Conservation (phyloP, 30 jellyfish, hydroid and myxozoan species). For the Aurelia sp. region DNA sequence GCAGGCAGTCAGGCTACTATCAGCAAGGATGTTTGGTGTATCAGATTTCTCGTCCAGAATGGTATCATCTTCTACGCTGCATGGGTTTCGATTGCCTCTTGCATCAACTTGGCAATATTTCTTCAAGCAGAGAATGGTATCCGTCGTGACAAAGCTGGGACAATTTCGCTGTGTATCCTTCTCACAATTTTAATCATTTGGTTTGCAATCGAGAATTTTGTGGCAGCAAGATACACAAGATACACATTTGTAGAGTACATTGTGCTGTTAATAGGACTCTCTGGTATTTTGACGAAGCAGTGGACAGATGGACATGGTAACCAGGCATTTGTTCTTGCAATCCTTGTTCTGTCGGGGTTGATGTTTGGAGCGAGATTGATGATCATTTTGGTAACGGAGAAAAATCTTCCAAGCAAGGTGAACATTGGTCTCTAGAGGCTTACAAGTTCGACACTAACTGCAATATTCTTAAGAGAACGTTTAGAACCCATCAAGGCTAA, state of each 20-base stretch:
- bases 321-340: conserved; percentile 46
- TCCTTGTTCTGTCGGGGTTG: conserved; percentile 23
- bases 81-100: conserved; percentile 62
- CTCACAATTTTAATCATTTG: conserved; percentile 31
- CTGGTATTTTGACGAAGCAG: conserved; percentile 43
- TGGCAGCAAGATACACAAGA: background rate
- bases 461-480: too few species aligned
- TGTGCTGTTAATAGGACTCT: conserved; percentile 42
- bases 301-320: conserved; percentile 71
- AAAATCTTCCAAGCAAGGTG: too few species aligned
- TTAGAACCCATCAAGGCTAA: too few species aligned
- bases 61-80: conserved; percentile 60
- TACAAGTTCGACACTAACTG: too few species aligned
- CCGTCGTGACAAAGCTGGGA: conserved; percentile 20
- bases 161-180: conserved; percentile 51
- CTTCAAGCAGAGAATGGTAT: conserved; percentile 13
- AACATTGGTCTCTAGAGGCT: too few species aligned
- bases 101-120: conserved; percentile 59
- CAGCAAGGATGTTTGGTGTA: conserved; percentile 48
- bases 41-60: conserved; percentile 31
- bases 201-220: conserved; percentile 65
- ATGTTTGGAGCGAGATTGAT: conserved; percentile 25
- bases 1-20: conserved; percentile 14
- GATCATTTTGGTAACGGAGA: background rate
- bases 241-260: conserved; percentile 36